These are phyloP conservation scores for Dichetophora obliterata DNA, from an alignment of 2,888 invertebrate genomes.

Conservation along the genomic window DNA sequence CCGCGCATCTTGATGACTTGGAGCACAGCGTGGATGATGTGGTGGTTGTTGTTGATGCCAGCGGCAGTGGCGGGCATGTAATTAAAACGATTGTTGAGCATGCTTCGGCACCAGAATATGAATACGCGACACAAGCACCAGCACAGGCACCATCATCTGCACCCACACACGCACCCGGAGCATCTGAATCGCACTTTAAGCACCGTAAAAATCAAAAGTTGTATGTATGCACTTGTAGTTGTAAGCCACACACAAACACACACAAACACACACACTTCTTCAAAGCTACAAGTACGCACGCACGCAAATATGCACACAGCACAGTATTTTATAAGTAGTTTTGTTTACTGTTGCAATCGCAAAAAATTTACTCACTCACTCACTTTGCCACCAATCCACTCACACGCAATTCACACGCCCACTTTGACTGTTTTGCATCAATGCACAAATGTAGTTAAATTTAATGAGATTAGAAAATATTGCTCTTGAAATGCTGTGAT, in stretches of 20 bases:
- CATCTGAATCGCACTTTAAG: slow-evolving; percentile 50
- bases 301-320: slow-evolving; percentile 27
- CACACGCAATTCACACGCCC: background rate
- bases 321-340: background rate
- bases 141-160: slow-evolving; percentile 36
- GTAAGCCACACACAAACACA: slow-evolving; percentile 3
- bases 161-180: slow-evolving; percentile 33
- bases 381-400: background rate
- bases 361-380: slow-evolving; percentile 20
- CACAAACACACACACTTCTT: background rate
- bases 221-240: slow-evolving; percentile 39
- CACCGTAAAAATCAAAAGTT: slow-evolving; percentile 56
- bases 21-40: slow-evolving; percentile 60
- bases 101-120: slow-evolving; percentile 42
- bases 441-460: background rate
- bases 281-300: background rate
- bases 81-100: slow-evolving; percentile 2
- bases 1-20: slow-evolving; percentile 30
- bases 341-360: slow-evolving; percentile 15
- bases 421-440: background rate
- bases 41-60: slow-evolving; percentile 57
- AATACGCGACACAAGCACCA: slow-evolving; percentile 43
- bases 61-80: slow-evolving; percentile 33
- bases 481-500: too few relatives aligned
- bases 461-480: slow-evolving; percentile 6